Base-by-base conservation (phyloP, 1,140 invertebrate species). In the Venturia canescens region DNA sequence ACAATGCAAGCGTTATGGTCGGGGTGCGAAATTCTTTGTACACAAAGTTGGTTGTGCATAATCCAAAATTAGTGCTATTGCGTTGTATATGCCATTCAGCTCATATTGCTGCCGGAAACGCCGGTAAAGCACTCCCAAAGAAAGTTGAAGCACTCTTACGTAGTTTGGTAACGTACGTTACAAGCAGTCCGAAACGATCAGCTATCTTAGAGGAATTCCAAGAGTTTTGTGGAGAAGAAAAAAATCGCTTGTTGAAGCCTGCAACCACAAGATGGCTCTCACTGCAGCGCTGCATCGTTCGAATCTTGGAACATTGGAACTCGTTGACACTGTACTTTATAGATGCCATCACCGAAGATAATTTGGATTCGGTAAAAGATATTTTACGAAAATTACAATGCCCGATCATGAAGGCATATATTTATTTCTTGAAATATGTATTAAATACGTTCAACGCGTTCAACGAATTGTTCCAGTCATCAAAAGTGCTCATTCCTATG, bases 1-100 rank as follows among this genome's bases (percentile, higher is more conserved):
- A 90, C 86, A 87, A 87, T 6, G 85, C 85, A 27, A 90, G 86
- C 80, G 85, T 84, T 3, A 91, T 89, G 88, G 85, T 90, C 75
- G 90, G 89, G 31, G 87, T 89, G 1, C 89, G 85, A 70, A 88
- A 87, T 83, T 34, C 31, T 7, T 34, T 34, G 31, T 34, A 34
- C 31, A 34, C 31, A 34, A 34, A 34, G 31, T 34, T 34, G 7
- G 31, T 7, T 34, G 31, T 7, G 31, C 31, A 34, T 3, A 34
- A 34, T 34, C 31, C 31, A 7, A 34, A 34, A 34, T 3, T 34
- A 34, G 31, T 34, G 31, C 31, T 34, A 3, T 34, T 34, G 3
- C 31, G 31, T 7, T 34, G 31, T 34, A 34, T 34, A 34, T 34
- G 31, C 31, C 31, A 34, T 34, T 34, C 31, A 7, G 31, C 31